These are phyloP conservation scores for Carpatolechia fugitivella DNA, from an alignment of 2,888 invertebrate species.

Conservation along the genomic window DNA sequence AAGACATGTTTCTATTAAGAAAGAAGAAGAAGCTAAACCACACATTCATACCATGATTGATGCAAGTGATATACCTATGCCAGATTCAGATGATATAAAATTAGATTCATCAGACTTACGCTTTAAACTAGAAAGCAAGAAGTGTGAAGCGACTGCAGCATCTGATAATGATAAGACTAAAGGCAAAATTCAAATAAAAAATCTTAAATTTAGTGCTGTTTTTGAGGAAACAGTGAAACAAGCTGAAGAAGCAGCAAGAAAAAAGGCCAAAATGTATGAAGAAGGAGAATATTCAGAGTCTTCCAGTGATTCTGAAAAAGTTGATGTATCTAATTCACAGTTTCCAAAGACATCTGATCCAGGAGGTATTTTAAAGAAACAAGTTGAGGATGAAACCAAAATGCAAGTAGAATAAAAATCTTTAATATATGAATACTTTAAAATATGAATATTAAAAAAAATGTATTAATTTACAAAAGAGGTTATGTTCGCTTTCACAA, in stretches of 20 bases:
- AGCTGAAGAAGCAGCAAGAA: slow-evolving; percentile 81
- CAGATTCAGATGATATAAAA: slow-evolving; percentile 52
- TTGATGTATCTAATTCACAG: slow-evolving; percentile 57
- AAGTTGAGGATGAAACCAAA: slow-evolving; percentile 74
- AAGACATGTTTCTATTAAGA: slow-evolving; percentile 37
- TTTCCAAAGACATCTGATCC: slow-evolving; percentile 71
- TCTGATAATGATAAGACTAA: slow-evolving; percentile 62
- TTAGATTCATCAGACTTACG: slow-evolving; percentile 38
- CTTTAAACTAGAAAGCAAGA: slow-evolving; percentile 49
- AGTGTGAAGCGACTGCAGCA: slow-evolving; percentile 32
- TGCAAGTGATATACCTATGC: slow-evolving; percentile 62
- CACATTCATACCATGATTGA: slow-evolving; percentile 30
- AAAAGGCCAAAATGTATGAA: slow-evolving; percentile 80
- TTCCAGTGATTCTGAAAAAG: slow-evolving; percentile 58
- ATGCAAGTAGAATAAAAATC: slow-evolving; percentile 53
- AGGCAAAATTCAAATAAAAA: slow-evolving; percentile 83
- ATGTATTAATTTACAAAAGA: too few species aligned
- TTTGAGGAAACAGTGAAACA: slow-evolving; percentile 83
- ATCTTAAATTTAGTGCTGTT: slow-evolving; percentile 83
- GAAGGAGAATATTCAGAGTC: slow-evolving; percentile 81
- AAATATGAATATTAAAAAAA: too few species aligned
- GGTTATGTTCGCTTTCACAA: too few species aligned
- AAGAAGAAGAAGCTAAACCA: slow-evolving; percentile 29
- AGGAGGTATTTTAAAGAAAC: slow-evolving; percentile 67
- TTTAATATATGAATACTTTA: not conserved